Conservation (phyloP, 2,888 invertebrate genomes). For the Anorthoa munda region DNA sequence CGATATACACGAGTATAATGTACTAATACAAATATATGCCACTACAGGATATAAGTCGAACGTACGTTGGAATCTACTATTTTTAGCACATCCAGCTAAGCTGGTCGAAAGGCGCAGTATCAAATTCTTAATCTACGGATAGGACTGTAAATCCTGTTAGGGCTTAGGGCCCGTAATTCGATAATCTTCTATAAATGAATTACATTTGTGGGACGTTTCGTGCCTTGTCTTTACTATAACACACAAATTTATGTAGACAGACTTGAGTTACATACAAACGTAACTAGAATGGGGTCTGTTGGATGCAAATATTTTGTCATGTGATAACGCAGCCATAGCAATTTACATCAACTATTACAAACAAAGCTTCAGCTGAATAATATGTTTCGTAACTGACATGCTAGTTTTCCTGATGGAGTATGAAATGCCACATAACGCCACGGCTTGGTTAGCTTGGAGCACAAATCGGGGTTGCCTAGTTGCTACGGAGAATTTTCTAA, state of each 20-base stretch:
- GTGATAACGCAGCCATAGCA: background rate
- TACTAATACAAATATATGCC: background rate
- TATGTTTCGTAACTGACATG: background rate
- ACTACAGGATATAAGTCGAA: background rate
- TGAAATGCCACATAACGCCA: no score
- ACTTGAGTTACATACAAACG: background rate
- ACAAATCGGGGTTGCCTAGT: background rate
- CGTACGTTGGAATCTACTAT: background rate
- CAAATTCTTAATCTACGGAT: constrained; percentile 24
- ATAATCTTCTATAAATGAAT: constrained; percentile 28
- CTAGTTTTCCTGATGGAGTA: background rate
- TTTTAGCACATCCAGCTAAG: background rate
- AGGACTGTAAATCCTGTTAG: constrained; percentile 29
- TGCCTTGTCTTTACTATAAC: background rate
- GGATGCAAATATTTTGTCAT: background rate
- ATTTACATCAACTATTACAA: background rate
- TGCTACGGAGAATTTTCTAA: background rate
- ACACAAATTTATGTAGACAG: no score
- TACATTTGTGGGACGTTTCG: background rate
- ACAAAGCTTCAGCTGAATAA: background rate
- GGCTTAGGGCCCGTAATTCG: background rate
- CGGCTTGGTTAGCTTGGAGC: no score
- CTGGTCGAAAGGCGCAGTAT: constrained; percentile 13
- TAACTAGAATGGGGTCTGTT: background rate
- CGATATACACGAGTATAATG: no score